A percentile compares a stretch with the other conserved stretches of the same genome.
Conservation (phyloP, 1,140 invertebrate genomes). For the Ridgeia piscesae region DNA sequence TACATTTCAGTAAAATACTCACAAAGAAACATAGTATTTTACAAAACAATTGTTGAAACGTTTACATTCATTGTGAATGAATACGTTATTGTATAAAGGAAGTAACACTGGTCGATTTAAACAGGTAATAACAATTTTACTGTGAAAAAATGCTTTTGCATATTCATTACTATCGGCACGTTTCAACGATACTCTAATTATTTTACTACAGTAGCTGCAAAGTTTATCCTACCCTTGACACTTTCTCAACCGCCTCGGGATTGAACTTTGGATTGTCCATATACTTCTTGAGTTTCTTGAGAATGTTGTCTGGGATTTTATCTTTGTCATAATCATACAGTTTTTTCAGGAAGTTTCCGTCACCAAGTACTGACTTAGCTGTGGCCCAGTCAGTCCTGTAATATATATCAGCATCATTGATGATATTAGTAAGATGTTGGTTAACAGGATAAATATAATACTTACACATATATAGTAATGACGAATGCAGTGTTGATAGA, state of each 20-base stretch:
- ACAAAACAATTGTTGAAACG: too few species aligned
- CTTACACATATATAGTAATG: too few species aligned
- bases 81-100: neutral
- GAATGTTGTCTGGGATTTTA: constrained; percentile 74
- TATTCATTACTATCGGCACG: neutral
- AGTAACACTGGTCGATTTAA: neutral
- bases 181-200: neutral
- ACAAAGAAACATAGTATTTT: too few species aligned
- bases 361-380: constrained; percentile 54
- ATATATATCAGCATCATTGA: neutral
- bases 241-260: constrained; percentile 60
- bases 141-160: too few species aligned
- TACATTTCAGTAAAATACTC: too few species aligned
- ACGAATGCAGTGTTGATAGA: too few species aligned
- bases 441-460: too few species aligned
- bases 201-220: neutral
- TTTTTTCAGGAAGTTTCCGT: constrained; percentile 55
- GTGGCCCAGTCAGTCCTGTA: constrained; percentile 56
- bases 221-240: constrained; percentile 35
- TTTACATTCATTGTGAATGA: neutral
- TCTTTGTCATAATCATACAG: constrained; percentile 68
- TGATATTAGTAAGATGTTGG: neutral
- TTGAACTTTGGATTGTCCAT: constrained; percentile 61
- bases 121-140: too few species aligned
- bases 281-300: constrained; percentile 74